Evolutionary conservation across 2,113 vertebrate species (phyloP), one percentile per base, ranked within the genome.

Genomic region (Myrmophylax atrothorax): DNA sequence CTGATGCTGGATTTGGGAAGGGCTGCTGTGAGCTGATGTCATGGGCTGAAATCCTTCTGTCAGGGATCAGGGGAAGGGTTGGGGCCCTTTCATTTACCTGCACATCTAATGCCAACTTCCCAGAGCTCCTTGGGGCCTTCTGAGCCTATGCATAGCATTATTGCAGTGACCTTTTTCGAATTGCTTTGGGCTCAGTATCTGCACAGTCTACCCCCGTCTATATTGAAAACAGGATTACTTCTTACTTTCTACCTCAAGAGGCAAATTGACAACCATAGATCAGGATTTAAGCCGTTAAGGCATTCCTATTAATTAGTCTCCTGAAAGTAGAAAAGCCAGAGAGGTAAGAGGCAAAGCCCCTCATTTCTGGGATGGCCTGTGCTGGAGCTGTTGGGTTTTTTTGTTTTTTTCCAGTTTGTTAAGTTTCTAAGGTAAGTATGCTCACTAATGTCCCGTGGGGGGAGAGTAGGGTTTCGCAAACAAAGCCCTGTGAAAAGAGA

Each of bases 401-500:
- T 15, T 70, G 44, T 26, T 77, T 75, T 84, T 63, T 44, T 62
- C 9, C 46, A 55, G 64, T 72, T 80, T 81, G 63, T 46, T 90
- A 50, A 87, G 62, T 38, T 87, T 87, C 62, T 81, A 68, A 92
- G 38, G 59, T 63, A 78, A 56, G n/a, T 75, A 16, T 73, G 26
- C 46, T 94, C 40, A 60, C 49, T 70, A 18, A 74, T 69, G 74
- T 75, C 67, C 69, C 11, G 0, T 20, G 78, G 58, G 42, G 76
- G n/a, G 14, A 73, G 42, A 89, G 53, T 23, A 56, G 76, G 50
- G 68, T 33, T 93, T 87, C 80, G 59, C 73, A 74, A 95, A 90
- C 80, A 93, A 95, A 96, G 91, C 74, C 89, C 83, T 86, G 64
- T 86, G 94, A 93, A 94, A 96, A 96, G 93, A 56, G 80, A 94